Conservation (phyloP, 2,113 vertebrate species). For the Pongo pygmaeus region DNA sequence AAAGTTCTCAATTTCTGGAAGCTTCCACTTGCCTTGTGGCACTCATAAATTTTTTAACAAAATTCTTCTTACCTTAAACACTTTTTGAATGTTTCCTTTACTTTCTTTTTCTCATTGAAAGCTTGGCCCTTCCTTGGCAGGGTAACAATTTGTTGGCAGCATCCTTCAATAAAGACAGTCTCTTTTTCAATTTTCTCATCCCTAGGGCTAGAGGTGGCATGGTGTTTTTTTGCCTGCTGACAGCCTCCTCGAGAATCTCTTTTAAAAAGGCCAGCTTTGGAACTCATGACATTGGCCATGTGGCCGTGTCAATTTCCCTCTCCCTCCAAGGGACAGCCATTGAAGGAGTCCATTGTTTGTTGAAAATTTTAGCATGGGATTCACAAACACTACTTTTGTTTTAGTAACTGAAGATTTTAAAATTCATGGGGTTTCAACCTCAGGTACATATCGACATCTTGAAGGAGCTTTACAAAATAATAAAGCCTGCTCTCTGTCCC, state of each 20-base stretch:
- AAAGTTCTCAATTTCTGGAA: not conserved
- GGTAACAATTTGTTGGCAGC: fast-evolving
- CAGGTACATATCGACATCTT: not conserved
- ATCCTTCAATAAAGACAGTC: not conserved
- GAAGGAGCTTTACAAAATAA: not conserved
- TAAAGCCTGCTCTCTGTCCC: not conserved
- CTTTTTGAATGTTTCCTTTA: not conserved
- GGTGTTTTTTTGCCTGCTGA: too few species aligned
- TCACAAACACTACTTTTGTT: not conserved
- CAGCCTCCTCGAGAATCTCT: not conserved
- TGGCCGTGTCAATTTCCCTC: too few species aligned
- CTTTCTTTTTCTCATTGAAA: not conserved
- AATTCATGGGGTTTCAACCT: not conserved
- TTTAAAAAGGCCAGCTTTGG: not conserved
- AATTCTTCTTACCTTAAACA: not conserved
- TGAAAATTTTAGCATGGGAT: not conserved
- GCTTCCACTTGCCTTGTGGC: not conserved
- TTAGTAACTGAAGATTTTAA: not conserved
- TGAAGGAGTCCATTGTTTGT: not conserved
- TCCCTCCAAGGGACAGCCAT: not conserved
- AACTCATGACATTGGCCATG: not conserved
- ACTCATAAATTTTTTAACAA: not conserved
- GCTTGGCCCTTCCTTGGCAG: not conserved
- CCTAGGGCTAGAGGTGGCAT: not conserved
- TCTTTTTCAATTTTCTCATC: not conserved